Conservation (phyloP, 2,797 vertebrate species). For the Austrolebias charrua region DNA sequence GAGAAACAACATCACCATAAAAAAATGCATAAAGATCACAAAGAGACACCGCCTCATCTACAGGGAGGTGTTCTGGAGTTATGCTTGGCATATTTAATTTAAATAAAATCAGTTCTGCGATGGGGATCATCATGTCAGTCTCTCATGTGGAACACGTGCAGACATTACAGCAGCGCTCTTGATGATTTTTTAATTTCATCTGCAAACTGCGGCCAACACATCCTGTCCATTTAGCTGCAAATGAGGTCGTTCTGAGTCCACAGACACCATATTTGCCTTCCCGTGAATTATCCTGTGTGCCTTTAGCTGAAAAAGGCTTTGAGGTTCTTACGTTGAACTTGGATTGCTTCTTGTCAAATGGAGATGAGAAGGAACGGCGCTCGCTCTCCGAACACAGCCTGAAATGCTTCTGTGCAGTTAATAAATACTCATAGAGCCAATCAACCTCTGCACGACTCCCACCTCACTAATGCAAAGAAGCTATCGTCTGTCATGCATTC, state of each 20-base stretch:
- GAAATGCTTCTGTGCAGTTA: constrained; percentile 27
- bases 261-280: constrained; percentile 18
- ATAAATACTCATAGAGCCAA: constrained; percentile 44
- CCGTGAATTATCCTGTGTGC: constrained; percentile 18
- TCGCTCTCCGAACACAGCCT: constrained; percentile 11
- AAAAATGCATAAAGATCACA: constrained; percentile 8
- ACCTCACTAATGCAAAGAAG: constrained; percentile 35
- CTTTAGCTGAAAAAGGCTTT: constrained; percentile 35
- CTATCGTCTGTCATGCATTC: constrained; percentile 33
- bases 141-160: constrained; percentile 4
- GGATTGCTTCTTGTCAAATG: constrained; percentile 27
- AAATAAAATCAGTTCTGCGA: constrained; percentile 5
- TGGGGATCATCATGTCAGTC: constrained; percentile 1
- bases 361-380: constrained; percentile 30
- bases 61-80: not conserved
- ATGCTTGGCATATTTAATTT: not conserved
- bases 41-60: not conserved
- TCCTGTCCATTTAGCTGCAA: constrained; percentile 35
- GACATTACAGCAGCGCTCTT: constrained; percentile 8
- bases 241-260: constrained; percentile 21
- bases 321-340: constrained; percentile 42
- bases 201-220: constrained; percentile 18
- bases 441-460: constrained; percentile 30
- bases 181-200: constrained; percentile 26
- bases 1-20: not conserved